Evolutionary conservation across 2,113 vertebrate species (phyloP), one percentile per base, ranked within the genome.

Genomic region (Cettia cetti): DNA sequence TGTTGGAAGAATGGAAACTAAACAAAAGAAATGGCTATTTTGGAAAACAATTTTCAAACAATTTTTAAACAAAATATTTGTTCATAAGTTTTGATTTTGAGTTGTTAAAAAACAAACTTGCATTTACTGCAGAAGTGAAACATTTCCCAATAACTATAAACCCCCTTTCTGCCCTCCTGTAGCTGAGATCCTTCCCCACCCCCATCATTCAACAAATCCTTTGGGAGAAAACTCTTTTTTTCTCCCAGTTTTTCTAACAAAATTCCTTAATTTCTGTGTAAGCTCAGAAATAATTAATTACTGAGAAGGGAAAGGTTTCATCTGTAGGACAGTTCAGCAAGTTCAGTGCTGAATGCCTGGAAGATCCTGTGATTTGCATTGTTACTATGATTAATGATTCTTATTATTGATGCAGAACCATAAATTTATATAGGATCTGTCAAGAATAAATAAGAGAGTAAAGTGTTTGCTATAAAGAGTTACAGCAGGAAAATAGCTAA

Each of bases 351-450:
- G 66, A 88, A 90, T 74, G 35, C 49, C 87, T 85, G 68, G 68
- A 92, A 87, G 45, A 77, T 35, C 26, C 45, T 42, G 39, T 65
- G 70, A 85, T 88, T 39, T 88, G 53, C 24, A 70, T 88, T 95
- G 63, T 88, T 91, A 40, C 79, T 74, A 35, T 77, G 87, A 95
- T 80, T 94, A 95, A 95, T 94, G 94, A 82, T 66, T 77, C 82
- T 69, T 87, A 69, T 82, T 72, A 82, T 80, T 95, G 82, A 94
- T 94, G 89, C 66, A 70, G 84, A 94, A 47, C 66, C 42, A 87
- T 54, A 79, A 68, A 94, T 77, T 79, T 72, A 88, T 80, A 78
- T 33, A 65, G 33, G 11, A 39, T 77, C 27, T 66, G 40, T 70
- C 86, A 70, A 86, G 64, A 93, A 77, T 61, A 77, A 85, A 28